Conservation (phyloP, 2,797 vertebrate genomes). For the Mus spretus region DNA sequence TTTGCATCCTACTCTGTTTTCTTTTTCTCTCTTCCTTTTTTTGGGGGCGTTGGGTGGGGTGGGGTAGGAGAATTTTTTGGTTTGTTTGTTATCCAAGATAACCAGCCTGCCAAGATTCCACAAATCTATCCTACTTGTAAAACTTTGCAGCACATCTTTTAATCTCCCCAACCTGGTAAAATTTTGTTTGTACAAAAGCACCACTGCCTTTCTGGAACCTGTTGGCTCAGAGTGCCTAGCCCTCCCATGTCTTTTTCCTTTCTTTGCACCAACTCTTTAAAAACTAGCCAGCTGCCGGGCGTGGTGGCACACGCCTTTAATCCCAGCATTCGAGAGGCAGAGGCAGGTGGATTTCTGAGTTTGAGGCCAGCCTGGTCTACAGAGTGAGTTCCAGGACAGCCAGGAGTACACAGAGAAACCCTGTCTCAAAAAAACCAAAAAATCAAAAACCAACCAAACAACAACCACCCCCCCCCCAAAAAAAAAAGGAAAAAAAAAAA, state of each 20-base stretch:
- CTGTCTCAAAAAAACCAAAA: too few species aligned
- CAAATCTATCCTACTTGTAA: background rate
- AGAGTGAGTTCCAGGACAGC: too few species aligned
- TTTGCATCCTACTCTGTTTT: background rate
- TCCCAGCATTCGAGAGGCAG: too few species aligned
- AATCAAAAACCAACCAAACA: too few species aligned
- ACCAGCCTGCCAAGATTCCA: background rate
- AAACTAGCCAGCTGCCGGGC: background rate
- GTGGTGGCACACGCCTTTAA: too few species aligned
- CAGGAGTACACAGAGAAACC: too few species aligned
- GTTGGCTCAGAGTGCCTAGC: too few species aligned
- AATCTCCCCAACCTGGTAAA: background rate
- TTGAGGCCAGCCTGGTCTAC: too few species aligned
- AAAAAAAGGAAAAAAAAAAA: too few species aligned
- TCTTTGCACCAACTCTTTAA: background rate
- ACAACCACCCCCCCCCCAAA: too few species aligned
- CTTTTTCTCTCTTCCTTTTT: background rate
- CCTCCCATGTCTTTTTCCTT: background rate
- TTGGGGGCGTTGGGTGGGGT: background rate
- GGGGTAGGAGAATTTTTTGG: background rate
- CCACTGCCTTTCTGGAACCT: background rate
- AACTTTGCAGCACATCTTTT: background rate
- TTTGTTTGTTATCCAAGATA: background rate
- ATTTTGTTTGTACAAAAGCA: background rate
- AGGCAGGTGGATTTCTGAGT: too few species aligned